These are phyloP conservation scores for Peromyscus attwateri DNA, from an alignment of 2,797 vertebrate species.

Conservation along the genomic window DNA sequence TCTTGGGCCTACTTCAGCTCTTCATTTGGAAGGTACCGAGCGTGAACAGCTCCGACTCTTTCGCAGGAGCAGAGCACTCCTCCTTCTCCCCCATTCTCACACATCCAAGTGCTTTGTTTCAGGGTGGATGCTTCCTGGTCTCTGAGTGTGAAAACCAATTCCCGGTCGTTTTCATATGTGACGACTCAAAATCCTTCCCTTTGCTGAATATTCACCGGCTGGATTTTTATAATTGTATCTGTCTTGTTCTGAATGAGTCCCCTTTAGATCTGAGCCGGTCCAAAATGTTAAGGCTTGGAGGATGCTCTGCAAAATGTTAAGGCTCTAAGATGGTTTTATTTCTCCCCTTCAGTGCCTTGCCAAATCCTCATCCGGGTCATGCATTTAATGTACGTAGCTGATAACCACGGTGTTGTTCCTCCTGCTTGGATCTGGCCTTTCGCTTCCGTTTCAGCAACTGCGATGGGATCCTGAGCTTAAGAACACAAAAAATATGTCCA, in stretches of 20 bases:
- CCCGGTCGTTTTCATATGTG: not conserved
- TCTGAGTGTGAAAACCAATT: not conserved
- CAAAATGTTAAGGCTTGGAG: not conserved
- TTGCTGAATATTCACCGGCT: not conserved
- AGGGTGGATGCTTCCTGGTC: not conserved
- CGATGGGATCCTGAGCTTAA: not conserved
- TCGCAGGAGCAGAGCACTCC: not conserved
- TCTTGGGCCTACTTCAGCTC: not conserved
- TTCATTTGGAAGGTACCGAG: not conserved
- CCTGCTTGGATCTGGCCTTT: not conserved
- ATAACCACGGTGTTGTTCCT: not conserved
- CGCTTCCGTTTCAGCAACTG: not conserved
- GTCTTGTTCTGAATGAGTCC: not conserved
- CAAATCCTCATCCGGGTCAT: not conserved
- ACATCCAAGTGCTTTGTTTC: accelerated
- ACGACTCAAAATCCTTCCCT: not conserved
- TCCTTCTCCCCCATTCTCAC: not conserved
- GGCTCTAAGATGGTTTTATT: not conserved
- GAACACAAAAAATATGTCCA: not conserved
- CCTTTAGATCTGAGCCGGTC: not conserved
- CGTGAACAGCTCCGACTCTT: not conserved
- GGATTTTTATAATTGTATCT: not conserved
- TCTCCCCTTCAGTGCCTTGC: not conserved
- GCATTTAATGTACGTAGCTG: not conserved
- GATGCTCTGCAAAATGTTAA: not conserved